These are phyloP conservation scores for Trachemys scripta DNA, from an alignment of 2,113 vertebrate genomes.

Conservation along the genomic window DNA sequence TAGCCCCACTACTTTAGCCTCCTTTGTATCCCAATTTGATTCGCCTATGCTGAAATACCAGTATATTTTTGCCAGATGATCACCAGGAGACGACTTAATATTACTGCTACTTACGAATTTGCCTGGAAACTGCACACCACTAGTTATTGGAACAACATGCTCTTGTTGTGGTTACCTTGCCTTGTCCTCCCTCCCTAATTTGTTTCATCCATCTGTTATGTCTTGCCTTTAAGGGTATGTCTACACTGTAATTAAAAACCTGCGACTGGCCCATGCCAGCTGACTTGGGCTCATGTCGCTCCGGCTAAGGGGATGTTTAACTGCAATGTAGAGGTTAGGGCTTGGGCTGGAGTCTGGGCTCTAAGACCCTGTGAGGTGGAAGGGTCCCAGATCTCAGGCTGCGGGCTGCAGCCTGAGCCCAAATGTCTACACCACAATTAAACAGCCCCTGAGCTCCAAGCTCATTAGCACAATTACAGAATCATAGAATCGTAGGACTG, in stretches of 20 bases:
- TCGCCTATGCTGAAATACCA: neutral
- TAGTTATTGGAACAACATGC: neutral
- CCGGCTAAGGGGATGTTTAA: neutral
- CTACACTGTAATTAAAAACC: neutral
- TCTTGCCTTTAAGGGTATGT: neutral
- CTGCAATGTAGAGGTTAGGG: too few species aligned
- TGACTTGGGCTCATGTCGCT: neutral
- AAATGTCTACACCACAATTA: too few species aligned
- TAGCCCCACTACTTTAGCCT: neutral
- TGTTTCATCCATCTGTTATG: neutral
- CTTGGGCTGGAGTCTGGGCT: too few species aligned
- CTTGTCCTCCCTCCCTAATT: neutral
- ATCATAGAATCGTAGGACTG: too few species aligned
- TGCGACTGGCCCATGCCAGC: neutral
- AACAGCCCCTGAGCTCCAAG: too few species aligned
- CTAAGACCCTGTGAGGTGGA: too few species aligned
- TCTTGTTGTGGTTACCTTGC: neutral
- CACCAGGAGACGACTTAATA: neutral
- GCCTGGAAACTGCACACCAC: fast-evolving
- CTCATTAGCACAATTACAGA: too few species aligned
- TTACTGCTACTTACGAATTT: neutral
- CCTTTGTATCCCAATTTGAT: neutral
- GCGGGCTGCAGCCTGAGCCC: too few species aligned
- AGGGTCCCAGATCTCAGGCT: too few species aligned
- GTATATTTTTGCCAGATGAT: neutral